A percentile compares a stretch with the other conserved stretches of the same genome.
These are phyloP conservation scores for Emydocephalus ijimae DNA, from an alignment of 2,113 vertebrate species.

Conservation along the genomic window DNA sequence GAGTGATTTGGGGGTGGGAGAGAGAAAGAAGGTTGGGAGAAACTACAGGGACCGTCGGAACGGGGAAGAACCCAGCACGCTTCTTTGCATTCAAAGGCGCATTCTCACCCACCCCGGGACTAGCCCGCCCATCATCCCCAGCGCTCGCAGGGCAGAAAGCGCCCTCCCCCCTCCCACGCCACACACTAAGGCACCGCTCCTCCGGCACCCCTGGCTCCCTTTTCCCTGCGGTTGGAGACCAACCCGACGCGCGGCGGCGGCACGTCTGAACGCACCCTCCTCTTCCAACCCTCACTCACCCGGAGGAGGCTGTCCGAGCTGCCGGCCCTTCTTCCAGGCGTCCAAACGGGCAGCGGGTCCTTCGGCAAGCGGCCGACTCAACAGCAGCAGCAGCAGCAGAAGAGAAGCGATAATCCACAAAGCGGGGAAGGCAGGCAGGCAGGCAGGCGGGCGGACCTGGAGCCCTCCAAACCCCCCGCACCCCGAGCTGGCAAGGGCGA, in stretches of 20 bases:
- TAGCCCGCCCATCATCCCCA: too few relatives aligned
- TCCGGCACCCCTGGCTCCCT: background rate
- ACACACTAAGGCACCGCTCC: background rate
- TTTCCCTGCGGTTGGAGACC: background rate
- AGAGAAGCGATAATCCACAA: background rate
- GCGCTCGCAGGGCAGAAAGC: background rate
- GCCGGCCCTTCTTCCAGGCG: background rate
- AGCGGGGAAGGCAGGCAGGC: background rate
- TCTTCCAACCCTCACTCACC: background rate
- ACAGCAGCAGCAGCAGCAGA: background rate
- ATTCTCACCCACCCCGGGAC: background rate
- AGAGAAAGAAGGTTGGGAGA: too few relatives aligned
- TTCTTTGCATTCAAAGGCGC: background rate
- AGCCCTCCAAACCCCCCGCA: background rate
- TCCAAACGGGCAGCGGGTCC: background rate
- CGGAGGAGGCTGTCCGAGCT: background rate
- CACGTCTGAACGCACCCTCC: background rate
- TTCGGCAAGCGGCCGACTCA: background rate
- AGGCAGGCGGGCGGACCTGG: background rate
- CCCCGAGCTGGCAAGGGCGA: background rate
- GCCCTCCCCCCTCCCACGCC: rapidly evolving
- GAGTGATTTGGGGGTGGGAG: too few relatives aligned
- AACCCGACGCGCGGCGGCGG: background rate
- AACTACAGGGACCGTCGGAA: too few relatives aligned
- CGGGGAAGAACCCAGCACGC: background rate